Base-by-base conservation (phyloP, 2,797 vertebrate species). In the Catostomus latipinnis region DNA sequence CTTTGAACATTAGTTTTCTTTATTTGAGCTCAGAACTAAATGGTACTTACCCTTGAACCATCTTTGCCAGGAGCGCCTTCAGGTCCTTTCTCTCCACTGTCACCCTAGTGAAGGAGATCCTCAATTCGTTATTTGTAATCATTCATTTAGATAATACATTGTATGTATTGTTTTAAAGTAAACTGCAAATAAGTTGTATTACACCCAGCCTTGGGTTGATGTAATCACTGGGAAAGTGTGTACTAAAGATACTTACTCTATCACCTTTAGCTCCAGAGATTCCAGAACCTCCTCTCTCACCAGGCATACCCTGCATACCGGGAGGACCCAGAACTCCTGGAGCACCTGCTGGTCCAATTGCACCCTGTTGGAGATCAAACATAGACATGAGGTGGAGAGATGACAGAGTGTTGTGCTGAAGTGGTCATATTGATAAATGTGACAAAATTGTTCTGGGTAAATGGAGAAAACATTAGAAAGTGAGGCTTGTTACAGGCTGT, bases 241-340 rank as follows among this genome's bases (percentile, higher is more conserved):
- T n/a, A 43, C 50, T 57, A 22, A 66, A 57, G 18, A 67, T 22
- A 90, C 96, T 95, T 85, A 99, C 98, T 92, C 98, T 93, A 92
- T 99, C 97, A 84, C 98, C 98, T 87, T 99, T 99, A 84, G 98
- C 88, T 71, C 98, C 98, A 0, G 95, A 71, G 8, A 98, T 98
- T 1, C 98, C 98, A 10, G 95, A 92, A 0, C 94, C 78, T 93
- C 98, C 98, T 88, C 98, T 95, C 91, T 99, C 98, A 0, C 98
- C 98, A 0, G 98, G 98, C 98, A 99, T 99, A 14, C 98, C 98
- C 89, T 99, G 98, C 56, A 99, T 94, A 58, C 98, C 98, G 0
- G 97, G 95, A 69, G 96, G 95, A 2, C 98, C 98, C 88, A 97
- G 97, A 76, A 94, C 81, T 10, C 98, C 97, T 14, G 84, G 54